Conservation (phyloP, 2,113 vertebrate species). For the Baryphthengus martii region DNA sequence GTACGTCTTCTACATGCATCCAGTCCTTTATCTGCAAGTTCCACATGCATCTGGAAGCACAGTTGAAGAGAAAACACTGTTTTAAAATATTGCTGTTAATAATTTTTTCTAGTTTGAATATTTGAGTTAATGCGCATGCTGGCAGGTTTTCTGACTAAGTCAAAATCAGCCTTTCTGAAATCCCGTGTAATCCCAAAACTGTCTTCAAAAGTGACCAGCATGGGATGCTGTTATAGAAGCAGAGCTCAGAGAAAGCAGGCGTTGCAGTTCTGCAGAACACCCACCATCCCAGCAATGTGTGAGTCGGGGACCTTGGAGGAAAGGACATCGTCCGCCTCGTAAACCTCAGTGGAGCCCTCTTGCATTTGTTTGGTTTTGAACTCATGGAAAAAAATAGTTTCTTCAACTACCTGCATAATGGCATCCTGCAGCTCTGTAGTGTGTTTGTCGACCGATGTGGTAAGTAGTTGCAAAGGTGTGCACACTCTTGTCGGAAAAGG, state of each 20-base stretch:
- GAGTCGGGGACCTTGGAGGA: background rate
- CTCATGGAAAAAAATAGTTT: background rate
- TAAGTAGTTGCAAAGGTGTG: background rate
- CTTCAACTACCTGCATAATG: background rate
- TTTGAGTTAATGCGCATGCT: background rate
- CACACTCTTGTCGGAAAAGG: background rate
- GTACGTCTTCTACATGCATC: background rate
- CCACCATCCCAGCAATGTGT: background rate
- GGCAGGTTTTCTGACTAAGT: background rate
- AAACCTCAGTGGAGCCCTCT: background rate
- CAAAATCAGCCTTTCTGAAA: background rate
- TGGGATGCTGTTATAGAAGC: background rate
- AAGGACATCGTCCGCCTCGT: background rate
- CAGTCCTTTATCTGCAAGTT: background rate
- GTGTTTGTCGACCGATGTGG: background rate
- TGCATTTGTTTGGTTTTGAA: background rate
- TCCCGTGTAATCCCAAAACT: background rate
- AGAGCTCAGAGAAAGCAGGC: background rate
- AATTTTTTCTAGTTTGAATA: background rate
- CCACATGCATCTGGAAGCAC: background rate
- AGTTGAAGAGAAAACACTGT: background rate
- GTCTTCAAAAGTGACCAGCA: background rate
- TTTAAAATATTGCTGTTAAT: background rate
- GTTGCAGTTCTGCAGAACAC: background rate
- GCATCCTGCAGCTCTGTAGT: accelerated